phyloP scores from a whole-genome alignment of 37 sponge, comb jelly and placozoan genomes.

The Eunapius fragilis region DNA sequence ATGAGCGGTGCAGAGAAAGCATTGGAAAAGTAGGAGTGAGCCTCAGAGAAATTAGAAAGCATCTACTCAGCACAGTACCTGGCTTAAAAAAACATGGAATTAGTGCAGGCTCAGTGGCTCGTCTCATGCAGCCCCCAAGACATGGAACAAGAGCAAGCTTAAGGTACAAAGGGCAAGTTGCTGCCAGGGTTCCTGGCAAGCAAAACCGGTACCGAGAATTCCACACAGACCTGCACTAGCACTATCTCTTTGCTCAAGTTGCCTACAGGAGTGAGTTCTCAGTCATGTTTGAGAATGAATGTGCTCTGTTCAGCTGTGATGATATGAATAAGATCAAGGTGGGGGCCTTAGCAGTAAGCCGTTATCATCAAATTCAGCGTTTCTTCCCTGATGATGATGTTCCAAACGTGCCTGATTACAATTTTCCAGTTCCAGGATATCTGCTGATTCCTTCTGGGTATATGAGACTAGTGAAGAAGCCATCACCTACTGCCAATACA shows the following conservation, averaged over 20 bases:
- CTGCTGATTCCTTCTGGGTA: constrained; percentile 36
- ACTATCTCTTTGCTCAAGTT: constrained; percentile 19
- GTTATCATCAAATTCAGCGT: constrained; percentile 27
- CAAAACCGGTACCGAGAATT: background rate
- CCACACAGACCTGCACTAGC: background rate
- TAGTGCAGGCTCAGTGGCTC: background rate
- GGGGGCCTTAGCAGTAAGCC: constrained; percentile 26
- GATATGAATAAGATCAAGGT: constrained; percentile 42
- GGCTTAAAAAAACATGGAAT: constrained; percentile 27
- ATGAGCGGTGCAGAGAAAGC: constrained; percentile 10
- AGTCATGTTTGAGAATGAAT: background rate
- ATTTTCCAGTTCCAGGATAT: constrained; percentile 22
- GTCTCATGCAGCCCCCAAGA: constrained; percentile 21
- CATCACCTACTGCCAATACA: background rate
- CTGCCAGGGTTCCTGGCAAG: constrained; percentile 15
- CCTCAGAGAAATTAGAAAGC: constrained; percentile 4
- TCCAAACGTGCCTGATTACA: constrained; percentile 31
- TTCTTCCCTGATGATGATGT: constrained; percentile 29
- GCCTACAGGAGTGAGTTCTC: background rate
- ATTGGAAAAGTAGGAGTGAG: constrained; percentile 7
- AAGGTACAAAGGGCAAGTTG: constrained; percentile 19
- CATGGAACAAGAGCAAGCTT: constrained; percentile 6
- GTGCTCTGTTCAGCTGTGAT: constrained; percentile 21
- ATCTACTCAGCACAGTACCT: constrained; percentile 14
- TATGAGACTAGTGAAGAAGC: constrained; percentile 21